These are phyloP conservation scores for Meiosimyza decipiens DNA, from an alignment of 2,888 invertebrate species.

Conservation along the genomic window DNA sequence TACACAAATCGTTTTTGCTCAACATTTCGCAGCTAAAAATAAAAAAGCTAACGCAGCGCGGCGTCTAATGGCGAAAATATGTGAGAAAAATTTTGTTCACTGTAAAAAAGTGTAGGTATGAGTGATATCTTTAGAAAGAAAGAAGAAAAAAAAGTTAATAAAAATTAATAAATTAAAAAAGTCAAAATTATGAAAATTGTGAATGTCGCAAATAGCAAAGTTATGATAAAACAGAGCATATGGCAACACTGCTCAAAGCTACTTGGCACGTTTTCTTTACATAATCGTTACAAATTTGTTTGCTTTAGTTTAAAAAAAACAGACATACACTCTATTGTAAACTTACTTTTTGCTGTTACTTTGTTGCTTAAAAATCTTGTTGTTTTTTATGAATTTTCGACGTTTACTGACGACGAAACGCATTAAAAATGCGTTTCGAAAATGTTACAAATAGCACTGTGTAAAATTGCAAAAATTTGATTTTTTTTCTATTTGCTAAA, in stretches of 20 bases:
- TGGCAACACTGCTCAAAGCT: conserved; percentile 6
- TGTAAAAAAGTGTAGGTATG: no score
- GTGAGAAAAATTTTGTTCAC: not conserved
- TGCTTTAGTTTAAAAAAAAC: not conserved
- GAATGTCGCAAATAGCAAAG: no score
- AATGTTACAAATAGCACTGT: not conserved
- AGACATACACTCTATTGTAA: no score
- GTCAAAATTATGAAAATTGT: no score
- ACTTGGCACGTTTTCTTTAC: conserved; percentile 3
- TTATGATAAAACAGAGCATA: no score
- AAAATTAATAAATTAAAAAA: no score
- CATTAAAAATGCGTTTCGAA: conserved; percentile 23
- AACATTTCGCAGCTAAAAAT: conserved; percentile 22
- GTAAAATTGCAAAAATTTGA: not conserved
- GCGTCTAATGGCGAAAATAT: conserved; percentile 19
- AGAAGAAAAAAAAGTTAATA: no score
- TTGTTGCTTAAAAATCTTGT: not conserved
- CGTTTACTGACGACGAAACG: conserved; percentile 19
- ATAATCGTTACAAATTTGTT: not conserved
- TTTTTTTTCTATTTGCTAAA: not conserved
- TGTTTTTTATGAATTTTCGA: conserved; percentile 15
- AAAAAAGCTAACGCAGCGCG: conserved; percentile 14
- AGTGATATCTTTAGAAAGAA: no score
- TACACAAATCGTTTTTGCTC: not conserved
- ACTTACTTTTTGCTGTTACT: conserved; percentile 24